phyloP scores from a whole-genome alignment of 37 sponge, comb jelly and placozoan species.

The Halisarca cf. caerulea region DNA sequence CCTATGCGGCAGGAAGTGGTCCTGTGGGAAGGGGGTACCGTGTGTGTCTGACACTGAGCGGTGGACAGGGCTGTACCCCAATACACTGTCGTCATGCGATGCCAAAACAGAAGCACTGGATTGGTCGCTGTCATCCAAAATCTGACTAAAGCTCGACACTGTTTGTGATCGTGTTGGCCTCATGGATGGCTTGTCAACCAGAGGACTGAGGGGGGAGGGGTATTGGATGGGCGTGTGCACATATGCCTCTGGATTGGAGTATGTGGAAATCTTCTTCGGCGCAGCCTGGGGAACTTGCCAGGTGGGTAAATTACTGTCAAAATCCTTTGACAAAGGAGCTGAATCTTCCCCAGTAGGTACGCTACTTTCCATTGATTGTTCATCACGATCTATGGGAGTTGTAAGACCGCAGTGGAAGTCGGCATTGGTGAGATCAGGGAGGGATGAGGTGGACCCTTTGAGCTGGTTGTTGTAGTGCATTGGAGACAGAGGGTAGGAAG shows the following conservation, averaged over 20 bases:
- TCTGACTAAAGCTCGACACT: neutral
- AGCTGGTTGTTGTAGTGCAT: neutral
- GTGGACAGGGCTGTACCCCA: neutral
- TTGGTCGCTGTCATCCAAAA: neutral
- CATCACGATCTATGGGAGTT: conserved; percentile 71
- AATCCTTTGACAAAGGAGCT: neutral
- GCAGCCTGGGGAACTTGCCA: neutral
- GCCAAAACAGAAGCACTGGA: neutral
- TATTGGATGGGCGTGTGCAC: neutral
- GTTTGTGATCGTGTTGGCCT: neutral
- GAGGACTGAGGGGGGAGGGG: neutral
- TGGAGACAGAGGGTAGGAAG: neutral
- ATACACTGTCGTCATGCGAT: neutral
- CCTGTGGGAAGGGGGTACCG: neutral
- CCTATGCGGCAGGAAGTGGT: neutral
- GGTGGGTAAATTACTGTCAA: neutral
- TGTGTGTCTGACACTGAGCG: no score
- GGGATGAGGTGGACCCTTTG: conserved; percentile 35
- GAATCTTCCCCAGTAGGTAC: neutral
- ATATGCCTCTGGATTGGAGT: neutral
- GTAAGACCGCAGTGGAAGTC: conserved; percentile 76
- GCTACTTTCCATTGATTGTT: neutral
- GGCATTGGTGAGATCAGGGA: conserved; percentile 80
- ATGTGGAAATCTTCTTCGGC: neutral
- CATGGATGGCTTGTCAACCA: no score